These are phyloP conservation scores for Ibycter americanus DNA, from an alignment of 2,797 vertebrate species.

Conservation along the genomic window DNA sequence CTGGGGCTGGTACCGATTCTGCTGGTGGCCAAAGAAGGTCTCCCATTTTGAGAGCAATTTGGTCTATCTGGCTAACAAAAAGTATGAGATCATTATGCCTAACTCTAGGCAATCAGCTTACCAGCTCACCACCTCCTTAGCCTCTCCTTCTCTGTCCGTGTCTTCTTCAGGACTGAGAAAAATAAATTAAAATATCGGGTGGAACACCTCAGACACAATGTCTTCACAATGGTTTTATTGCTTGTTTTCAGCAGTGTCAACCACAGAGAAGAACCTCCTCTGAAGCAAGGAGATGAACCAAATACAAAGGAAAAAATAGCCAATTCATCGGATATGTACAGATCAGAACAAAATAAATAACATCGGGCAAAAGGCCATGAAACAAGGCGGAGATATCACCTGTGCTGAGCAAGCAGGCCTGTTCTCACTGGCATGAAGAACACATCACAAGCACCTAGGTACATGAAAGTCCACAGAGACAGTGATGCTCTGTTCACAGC, in stretches of 20 bases:
- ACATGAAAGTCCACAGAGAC: neutral
- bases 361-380: conserved; percentile 27
- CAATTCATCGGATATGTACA: conserved; percentile 29
- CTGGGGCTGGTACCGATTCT: neutral
- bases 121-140: neutral
- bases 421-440: conserved; percentile 30
- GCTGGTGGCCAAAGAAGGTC: neutral
- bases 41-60: neutral
- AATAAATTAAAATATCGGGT: neutral
- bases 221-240: conserved; percentile 59
- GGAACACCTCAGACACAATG: neutral
- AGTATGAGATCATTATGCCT: neutral
- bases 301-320: conserved; percentile 17
- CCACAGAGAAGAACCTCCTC: conserved; percentile 43
- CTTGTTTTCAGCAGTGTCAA: conserved; percentile 50
- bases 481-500: neutral
- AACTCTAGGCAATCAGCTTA: neutral
- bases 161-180: neutral
- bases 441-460: conserved; percentile 6
- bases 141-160: neutral
- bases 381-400: conserved; percentile 6
- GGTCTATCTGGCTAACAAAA: neutral
- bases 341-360: conserved; percentile 70
- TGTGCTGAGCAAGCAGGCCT: neutral
- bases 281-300: conserved; percentile 37